Base-by-base conservation (phyloP, 1,140 invertebrate species). In the Maconellicoccus hirsutus region DNA sequence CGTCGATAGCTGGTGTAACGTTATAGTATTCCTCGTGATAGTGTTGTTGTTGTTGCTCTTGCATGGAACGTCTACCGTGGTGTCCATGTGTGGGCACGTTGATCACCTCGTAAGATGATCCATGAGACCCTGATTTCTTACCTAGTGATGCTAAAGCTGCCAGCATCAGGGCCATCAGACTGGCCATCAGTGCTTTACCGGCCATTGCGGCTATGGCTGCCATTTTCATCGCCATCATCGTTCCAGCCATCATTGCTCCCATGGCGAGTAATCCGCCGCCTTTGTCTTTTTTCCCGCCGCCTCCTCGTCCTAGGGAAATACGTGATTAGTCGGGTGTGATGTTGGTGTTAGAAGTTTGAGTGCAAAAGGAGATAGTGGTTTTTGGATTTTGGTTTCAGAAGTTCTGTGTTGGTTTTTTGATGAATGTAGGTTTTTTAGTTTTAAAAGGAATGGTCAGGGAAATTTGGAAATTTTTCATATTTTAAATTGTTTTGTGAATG, bases 111-210 rank as follows among this genome's bases (percentile, higher is more conserved):
- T 78, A 76, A 1, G 74, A 71, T 59, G 74, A 71, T 10, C 73
- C 69, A 0, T 72, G 29, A 6, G 59, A 63, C 7, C 73, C 72
- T 12, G 77, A 77, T 8, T 79, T 74, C 69, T 77, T 79, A 59
- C 78, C 79, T 4, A 81, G 70, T 4, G 81, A 80, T 8, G 81
- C 76, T 70, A 82, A 80, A 12, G 80, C 80, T 12, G 73, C 73
- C 23, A 91, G 78, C 78, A 90, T 85, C 0, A 91, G 78, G 0
- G 89, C 88, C 84, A 91, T 87, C 38, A 92, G 75, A 16, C 87
- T 88, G 0, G 88, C 89, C 87, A 91, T 89, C n/a, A 92, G 76
- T 0, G 89, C 89, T 78, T 92, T 92, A 23, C 89, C 89, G 4
- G 90, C 89, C 1, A 91, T 79, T 70, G 89, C 79, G 0, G 89